Evolutionary conservation across 1,140 invertebrate species (phyloP), one percentile per base, ranked within the genome.

Genomic region (Halesus radiatus): DNA sequence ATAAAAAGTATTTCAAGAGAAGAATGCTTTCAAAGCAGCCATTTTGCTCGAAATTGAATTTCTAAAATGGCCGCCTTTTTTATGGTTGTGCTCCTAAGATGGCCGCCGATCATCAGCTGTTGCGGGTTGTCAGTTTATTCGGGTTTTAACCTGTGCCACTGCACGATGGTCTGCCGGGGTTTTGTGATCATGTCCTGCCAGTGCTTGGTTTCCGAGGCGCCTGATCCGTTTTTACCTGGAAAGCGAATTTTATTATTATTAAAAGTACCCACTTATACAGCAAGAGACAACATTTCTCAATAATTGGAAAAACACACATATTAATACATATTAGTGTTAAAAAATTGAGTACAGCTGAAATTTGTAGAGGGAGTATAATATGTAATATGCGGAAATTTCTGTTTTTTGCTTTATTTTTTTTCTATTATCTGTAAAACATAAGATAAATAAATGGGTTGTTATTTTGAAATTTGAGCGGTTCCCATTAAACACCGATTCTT

Each of bases 141-240:
- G 3, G 95, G 95, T 87, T 96, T 96, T 84, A 96, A 91, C 84
- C 95, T 93, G 87, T 98, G 97, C 96, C 96, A 98, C 84, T 97
- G 95, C 7, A 97, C 95, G 79, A 98, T 96, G 76, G 95, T 97
- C 89, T 98, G 96, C 79, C 96, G 90, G 2, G 97, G 97, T 86
- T 98, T 98, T 50, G 96, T 97, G 79, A 98, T 97, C 97, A 98
- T 98, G 85, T 98, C 97, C 85, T 97, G 95, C 96, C 96, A 97
- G 85, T 98, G 96, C 87, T 97, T 97, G 1, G 96, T 96, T 87
- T 98, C 97, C 15, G 95, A 94, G 10, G 96, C 96, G 5, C 96
- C 96, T 22, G 95, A 97, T 18, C 96, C 96, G 84, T 96, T 97
- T 90, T 97, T 97, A 60, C 96, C 96, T 96, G 90, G 23, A 92